These are phyloP conservation scores for Spizella passerina DNA, from an alignment of 2,797 vertebrate genomes.

Conservation along the genomic window DNA sequence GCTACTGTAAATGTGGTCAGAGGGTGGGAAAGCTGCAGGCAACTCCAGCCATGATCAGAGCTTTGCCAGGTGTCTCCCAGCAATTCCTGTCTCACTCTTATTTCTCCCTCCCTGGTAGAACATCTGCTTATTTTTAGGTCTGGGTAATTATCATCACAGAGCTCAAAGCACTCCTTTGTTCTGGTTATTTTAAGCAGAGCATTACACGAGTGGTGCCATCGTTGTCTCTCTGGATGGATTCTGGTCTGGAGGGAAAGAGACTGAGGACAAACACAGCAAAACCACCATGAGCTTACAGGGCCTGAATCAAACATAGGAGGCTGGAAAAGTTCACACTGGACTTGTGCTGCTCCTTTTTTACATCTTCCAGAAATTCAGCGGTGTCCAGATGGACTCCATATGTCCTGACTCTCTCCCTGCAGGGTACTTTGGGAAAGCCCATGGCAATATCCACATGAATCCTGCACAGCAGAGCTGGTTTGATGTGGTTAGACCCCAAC, in stretches of 20 bases:
- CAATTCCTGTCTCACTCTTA: neutral
- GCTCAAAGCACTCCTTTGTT: conserved; percentile 2
- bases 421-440: neutral
- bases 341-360: neutral
- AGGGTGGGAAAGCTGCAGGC: neutral
- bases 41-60: neutral
- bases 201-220: neutral
- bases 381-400: neutral
- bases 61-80: neutral
- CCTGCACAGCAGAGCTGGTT: neutral
- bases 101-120: neutral
- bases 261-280: neutral
- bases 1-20: neutral
- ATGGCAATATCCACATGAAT: neutral
- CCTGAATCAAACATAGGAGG: neutral
- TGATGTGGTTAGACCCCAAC: neutral
- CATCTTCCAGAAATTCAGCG: neutral
- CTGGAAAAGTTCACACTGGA: neutral
- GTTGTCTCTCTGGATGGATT: neutral
- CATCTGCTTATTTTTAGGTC: conserved; percentile 36
- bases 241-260: neutral
- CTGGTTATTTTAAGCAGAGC: conserved; percentile 16
- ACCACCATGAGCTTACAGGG: neutral
- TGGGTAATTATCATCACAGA: conserved; percentile 10
- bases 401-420: neutral